Evolutionary conservation across 30 jellyfish, hydroid and myxozoan species (phyloP), one percentile per base, ranked within the genome.

Genomic region (Hydra vulgaris): DNA sequence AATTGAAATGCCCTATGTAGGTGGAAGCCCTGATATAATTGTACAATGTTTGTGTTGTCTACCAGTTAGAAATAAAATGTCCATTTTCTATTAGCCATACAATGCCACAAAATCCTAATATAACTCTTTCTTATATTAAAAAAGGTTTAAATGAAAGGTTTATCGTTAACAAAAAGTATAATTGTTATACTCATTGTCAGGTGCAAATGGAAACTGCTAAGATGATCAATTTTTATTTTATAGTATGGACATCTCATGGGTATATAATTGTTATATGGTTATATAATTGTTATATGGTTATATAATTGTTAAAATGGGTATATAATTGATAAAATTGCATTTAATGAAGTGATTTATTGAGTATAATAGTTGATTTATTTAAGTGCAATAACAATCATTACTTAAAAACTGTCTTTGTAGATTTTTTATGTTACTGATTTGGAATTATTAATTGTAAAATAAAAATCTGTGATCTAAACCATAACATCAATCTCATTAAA

Each of bases 11-110:
- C 90, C 92, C 0, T 77, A 56, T 25, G 72, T 84, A 17, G 95
- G 95, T 69, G 95, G 82, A 18, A 85, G 95, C 74, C 95, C 89
- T 17, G 95, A 79, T 72, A 18, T 85, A 71, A 80, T 79, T 21
- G 61, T 79, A 8, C 53, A 8, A 8, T 85, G 94, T 68, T 25
- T 18, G n/a, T 77, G 94, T 40, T 78, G 89, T 78, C 88, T 73
- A 53, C 53, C 55, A 54, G 88, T 56, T 85, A 25, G 95, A 79
- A 54, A 78, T 73, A 15, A 85, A 85, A 67, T 71, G 95, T 67
- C 95, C 89, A 7, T 25, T 15, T 21, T 78, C 84, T 1, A 25
- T 78, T 1, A 75, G 69, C 16, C 81, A 81, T 52, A 69, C 27
- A 23, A 21, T 85, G 25, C 88, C 88, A 0, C 70, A 8, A 18